phyloP scores from a whole-genome alignment of 2,888 invertebrate genomes.

The Baronia brevicornis region DNA sequence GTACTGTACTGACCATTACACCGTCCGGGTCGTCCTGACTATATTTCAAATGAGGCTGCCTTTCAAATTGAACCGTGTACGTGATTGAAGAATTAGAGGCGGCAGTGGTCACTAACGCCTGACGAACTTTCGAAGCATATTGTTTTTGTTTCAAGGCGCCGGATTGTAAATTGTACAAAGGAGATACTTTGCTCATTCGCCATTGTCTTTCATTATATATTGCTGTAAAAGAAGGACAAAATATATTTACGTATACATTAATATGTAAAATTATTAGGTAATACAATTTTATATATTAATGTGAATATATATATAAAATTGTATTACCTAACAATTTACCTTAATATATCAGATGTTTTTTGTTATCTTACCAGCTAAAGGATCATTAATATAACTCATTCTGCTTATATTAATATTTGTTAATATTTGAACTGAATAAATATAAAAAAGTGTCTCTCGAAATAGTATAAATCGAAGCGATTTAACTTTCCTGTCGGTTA shows the following conservation, averaged over 20 bases:
- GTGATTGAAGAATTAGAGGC: conserved; percentile 35
- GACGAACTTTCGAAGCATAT: conserved; percentile 57
- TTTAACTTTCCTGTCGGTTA: no score
- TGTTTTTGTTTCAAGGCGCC: conserved; percentile 52
- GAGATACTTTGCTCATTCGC: conserved; percentile 54
- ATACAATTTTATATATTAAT: not conserved
- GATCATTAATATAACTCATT: conserved; percentile 30
- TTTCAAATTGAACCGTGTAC: conserved; percentile 46
- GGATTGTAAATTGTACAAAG: conserved; percentile 50
- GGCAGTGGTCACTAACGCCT: conserved; percentile 42
- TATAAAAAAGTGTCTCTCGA: no score
- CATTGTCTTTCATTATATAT: conserved; percentile 60
- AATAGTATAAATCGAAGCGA: no score
- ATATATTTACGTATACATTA: conserved; percentile 3
- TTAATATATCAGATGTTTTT: not conserved
- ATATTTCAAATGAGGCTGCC: conserved; percentile 47
- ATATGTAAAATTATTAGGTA: not conserved
- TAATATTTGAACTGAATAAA: no score
- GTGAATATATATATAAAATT: no score
- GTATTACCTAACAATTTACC: no score
- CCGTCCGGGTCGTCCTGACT: conserved; percentile 53
- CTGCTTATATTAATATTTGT: no score
- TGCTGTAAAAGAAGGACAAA: no score
- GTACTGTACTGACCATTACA: conserved; percentile 37
- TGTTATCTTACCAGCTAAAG: conserved; percentile 26